Evolutionary conservation across 2,797 vertebrate species (phyloP), one percentile per base, ranked within the genome.

Genomic region (Tragelaphus eurycerus): DNA sequence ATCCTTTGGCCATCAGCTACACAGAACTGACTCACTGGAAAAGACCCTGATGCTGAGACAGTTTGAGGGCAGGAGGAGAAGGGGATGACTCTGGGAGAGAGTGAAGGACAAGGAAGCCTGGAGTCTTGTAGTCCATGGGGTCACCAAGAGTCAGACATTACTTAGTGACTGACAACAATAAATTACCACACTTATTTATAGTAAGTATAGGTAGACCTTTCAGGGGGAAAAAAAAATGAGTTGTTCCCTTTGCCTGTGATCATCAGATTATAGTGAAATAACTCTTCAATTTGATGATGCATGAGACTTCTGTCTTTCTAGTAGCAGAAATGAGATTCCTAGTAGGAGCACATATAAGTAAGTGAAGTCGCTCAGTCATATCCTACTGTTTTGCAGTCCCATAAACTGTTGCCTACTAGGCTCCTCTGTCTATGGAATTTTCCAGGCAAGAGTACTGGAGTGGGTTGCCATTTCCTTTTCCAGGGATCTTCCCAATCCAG

Each of bases 211-310:
- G 7, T 19, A 48, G n/a, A 29, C 12, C 15, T 95, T 64, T 50
- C 27, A 31, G 54, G 48, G 48, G 10, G 60, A 83, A n/a, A 93
- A 10, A 29, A 60, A 60, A 57, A 57, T 12, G 2, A 50, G 12
- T 62, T 89, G 13, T 50, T 83, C 48, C 19, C 29, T 94, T 96
- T 91, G n/a, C 15, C 34, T 64, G 25, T 46, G 46, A 82, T 25
- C 23, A 38, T 23, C 16, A 12, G 23, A 54, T 31, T 78, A 6
- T 8, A 59, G n/a, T 78, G 48, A 59, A 7, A 4, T 8, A 85
- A 89, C 54, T 76, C 8, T 54, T 54, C 90, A 60, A 7, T 60
- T 34, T 4, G 55, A 25, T 16, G n/a, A 17, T n/a, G 34, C 23
- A 3, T 23, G 8, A 64, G n/a, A 14, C 10, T 59, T 50, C 64